A percentile compares a stretch with the other conserved stretches of the same genome.
phyloP scores from a whole-genome alignment of 2,888 invertebrate species.

The Trichacis sp. region DNA sequence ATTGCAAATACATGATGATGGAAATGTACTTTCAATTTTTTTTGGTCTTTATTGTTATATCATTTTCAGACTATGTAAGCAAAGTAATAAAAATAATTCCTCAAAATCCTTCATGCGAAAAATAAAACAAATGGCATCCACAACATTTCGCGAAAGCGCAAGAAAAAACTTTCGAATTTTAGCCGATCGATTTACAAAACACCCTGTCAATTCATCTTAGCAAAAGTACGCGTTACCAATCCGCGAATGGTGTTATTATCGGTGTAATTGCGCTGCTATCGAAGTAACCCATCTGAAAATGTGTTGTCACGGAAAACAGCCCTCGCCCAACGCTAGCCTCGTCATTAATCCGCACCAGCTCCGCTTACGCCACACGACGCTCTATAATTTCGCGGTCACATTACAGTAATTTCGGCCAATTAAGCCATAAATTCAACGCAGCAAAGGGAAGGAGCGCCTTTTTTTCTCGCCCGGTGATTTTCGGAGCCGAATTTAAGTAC shows the following conservation, averaged over 20 bases:
- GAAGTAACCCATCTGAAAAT: conserved; percentile 16
- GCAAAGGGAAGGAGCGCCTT: not conserved
- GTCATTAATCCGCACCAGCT: conserved; percentile 23
- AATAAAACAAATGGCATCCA: too few relatives aligned
- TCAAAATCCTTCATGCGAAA: too few relatives aligned
- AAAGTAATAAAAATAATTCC: too few relatives aligned
- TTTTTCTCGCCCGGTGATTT: too few relatives aligned
- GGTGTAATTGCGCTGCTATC: conserved; percentile 14
- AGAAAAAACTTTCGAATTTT: too few relatives aligned
- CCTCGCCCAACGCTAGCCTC: not conserved
- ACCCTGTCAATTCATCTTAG: conserved; percentile 52
- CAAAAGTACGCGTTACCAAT: conserved; percentile 33
- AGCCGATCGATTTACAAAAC: conserved; percentile 9
- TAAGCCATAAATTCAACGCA: conserved; percentile 34
- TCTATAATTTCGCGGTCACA: conserved; percentile 34
- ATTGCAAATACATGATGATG: too few relatives aligned
- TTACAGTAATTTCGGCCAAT: conserved; percentile 37
- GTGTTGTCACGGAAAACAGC: conserved; percentile 33
- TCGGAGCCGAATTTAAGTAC: not conserved
- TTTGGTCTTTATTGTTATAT: too few relatives aligned
- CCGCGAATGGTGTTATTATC: conserved; percentile 56
- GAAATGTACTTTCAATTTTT: too few relatives aligned
- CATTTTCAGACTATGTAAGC: too few relatives aligned
- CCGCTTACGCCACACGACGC: conserved; percentile 20
- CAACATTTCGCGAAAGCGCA: too few relatives aligned